Conservation (phyloP, 2,113 vertebrate genomes). For the Scatophagus argus region DNA sequence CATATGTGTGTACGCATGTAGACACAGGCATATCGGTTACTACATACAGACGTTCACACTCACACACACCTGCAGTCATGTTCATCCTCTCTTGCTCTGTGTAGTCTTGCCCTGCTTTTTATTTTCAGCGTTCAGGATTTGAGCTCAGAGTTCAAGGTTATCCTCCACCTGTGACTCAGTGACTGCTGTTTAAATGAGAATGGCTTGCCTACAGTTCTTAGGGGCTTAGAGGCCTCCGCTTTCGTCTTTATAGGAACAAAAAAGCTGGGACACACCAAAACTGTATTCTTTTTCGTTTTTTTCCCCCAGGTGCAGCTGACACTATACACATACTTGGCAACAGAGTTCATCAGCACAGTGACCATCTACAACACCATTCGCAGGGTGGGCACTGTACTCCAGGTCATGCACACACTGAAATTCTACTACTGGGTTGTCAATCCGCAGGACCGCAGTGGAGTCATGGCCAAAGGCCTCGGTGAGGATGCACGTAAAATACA, state of each 20-base stretch:
- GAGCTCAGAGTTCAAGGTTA: slow-evolving; percentile 43
- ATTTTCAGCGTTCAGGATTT: slow-evolving; percentile 32
- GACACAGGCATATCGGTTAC: neutral
- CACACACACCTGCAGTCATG: slow-evolving; percentile 23
- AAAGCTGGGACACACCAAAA: slow-evolving; percentile 20
- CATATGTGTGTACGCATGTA: neutral
- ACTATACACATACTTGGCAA: slow-evolving; percentile 95
- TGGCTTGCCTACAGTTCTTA: slow-evolving; percentile 7
- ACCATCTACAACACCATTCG: slow-evolving; percentile 96
- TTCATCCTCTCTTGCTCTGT: slow-evolving; percentile 18
- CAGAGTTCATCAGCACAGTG: slow-evolving; percentile 96
- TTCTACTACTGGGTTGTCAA: slow-evolving; percentile 97
- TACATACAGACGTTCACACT: neutral
- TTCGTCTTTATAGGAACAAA: slow-evolving; percentile 22
- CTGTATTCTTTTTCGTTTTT: slow-evolving; percentile 32
- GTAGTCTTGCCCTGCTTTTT: slow-evolving; percentile 12
- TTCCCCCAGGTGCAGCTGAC: slow-evolving; percentile 93
- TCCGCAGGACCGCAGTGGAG: slow-evolving; percentile 95
- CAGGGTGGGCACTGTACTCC: slow-evolving; percentile 94
- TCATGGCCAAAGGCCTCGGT: slow-evolving; percentile 93
- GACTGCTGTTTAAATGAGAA: slow-evolving; percentile 36
- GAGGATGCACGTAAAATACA: slow-evolving; percentile 39
- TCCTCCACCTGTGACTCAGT: slow-evolving; percentile 24
- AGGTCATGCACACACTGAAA: slow-evolving; percentile 96
- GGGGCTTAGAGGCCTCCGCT: slow-evolving; percentile 2